Base-by-base conservation (phyloP, 2,797 vertebrate species). In the Hirundo rustica region DNA sequence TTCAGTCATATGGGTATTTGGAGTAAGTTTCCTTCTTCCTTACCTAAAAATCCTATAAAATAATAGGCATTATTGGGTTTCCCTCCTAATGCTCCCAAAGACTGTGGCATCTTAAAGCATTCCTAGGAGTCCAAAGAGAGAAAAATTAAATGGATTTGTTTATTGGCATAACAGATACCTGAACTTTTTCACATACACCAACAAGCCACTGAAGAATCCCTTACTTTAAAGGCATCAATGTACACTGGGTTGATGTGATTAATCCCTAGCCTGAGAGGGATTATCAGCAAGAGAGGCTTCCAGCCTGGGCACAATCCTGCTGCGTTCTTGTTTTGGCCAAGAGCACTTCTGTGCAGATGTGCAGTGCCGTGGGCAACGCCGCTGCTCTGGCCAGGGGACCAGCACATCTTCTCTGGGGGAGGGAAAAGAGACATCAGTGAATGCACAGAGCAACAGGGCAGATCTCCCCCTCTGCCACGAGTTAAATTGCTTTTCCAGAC, bases 21-120 rank as follows among this genome's bases (percentile, higher is more conserved):
- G 44, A 96, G 19, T 92, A 94, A 77, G 66, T 72, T 82, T 45
- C 45, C 85, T 97, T 94, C 95, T 92, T 94, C 90, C 98, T 98
- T 98, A 99, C 98, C 98, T 96, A 99, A 97, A 97, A 98, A 98
- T 95, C 98, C 98, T 97, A 99, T 99, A 97, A 99, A 99, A 97
- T 99, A 99, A 97, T 98, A 98, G 83, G 98, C 98, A 91, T 98
- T 98, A 98, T 99, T 99, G 97, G 98, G 98, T 97, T 99, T 99
- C 97, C 98, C 98, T 96, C 98, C 98, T 96, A 99, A 97, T 44
- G 98, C 98, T 93, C 98, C 98, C 97, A 99, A 98, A 92, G 98
- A 99, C 94, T 99, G 98, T 58, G 98, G 98, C 98, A 99, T 99
- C 98, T 98, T 98, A 98, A 99, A 99, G 98, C 98, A 99, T 96